Conservation (phyloP, 1,140 invertebrate genomes). For the Eulimnadia texana region DNA sequence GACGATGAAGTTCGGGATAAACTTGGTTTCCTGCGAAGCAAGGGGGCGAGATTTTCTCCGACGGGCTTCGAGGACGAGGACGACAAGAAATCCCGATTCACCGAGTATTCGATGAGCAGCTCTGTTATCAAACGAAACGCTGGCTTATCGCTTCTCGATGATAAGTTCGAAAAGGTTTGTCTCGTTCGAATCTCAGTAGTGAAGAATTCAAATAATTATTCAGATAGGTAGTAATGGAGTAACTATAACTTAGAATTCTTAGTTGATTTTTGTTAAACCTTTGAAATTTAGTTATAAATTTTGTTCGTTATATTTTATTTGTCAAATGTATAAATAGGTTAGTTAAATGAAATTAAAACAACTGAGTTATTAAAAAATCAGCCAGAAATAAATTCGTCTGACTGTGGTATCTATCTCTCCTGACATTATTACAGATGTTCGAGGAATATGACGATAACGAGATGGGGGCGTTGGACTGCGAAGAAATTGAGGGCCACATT, state of each 20-base stretch:
- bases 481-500: conserved; percentile 74
- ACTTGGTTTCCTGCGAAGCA: conserved; percentile 6
- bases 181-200: too few species aligned
- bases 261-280: neutral
- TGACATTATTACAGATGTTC: conserved; percentile 46
- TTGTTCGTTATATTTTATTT: conserved; percentile 17
- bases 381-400: too few species aligned
- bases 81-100: conserved; percentile 76
- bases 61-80: conserved; percentile 33
- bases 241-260: too few species aligned
- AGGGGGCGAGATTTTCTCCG: conserved; percentile 5
- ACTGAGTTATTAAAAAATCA: too few species aligned
- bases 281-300: conserved; percentile 5
- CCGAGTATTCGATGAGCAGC: conserved; percentile 85
- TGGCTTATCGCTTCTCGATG: conserved; percentile 66
- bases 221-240: too few species aligned
- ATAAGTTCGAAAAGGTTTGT: conserved; percentile 73
- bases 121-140: conserved; percentile 77
- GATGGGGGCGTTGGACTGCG: conserved; percentile 71
- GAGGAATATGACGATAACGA: conserved; percentile 75
- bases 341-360: too few species aligned
- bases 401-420: too few species aligned
- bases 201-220: too few species aligned
- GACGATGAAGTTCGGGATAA: conserved; percentile 1
- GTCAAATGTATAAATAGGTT: too few species aligned